Evolutionary conservation across 2,797 vertebrate genomes (phyloP), one percentile per base, ranked within the genome.

Genomic region (Urosaurus nigricauda): DNA sequence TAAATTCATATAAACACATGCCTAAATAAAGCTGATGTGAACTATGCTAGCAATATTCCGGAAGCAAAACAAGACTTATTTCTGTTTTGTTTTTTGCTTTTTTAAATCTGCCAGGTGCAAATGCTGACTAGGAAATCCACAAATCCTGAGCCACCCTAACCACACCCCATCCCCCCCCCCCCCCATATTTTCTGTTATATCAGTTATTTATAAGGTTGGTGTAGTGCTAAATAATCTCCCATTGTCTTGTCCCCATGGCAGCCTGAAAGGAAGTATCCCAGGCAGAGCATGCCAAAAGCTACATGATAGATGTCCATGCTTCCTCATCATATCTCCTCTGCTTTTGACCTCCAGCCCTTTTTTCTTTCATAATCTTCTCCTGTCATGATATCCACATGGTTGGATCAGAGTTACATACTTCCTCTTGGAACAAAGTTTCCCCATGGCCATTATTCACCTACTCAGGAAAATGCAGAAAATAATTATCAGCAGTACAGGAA

Each of bases 371-470:
- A 93, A 92, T 90, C 37, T 79, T 92, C 90, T 92, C 88, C 84
- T 91, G 91, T 92, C 90, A 90, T 83, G 92, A 94, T 94, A 95
- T 89, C 92, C 91, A 88, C 92, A 87, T 85, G 84, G 94, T 88
- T 94, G 91, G 90, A 94, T 95, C 95, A 95, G 83, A 93, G 96
- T 96, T 96, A 96, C 94, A 95, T 93, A 82, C 95, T 95, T 96
- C 95, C 95, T 94, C 95, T 92, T 94, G 94, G 95, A 97, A 96
- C 95, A 96, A 97, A 97, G 96, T 97, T 96, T 96, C 95, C 94
- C 95, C 94, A 97, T 97, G 97, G 96, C 93, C 91, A 90, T 95
- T 70, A 92, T 92, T 95, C 93, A 93, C 88, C 81, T 84, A 93
- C 80, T 86, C 91, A 93, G 92, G 92, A 95, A 96, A 93, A 96